Evolutionary conservation across 2,888 invertebrate genomes (phyloP), one percentile per base, ranked within the genome.

Genomic region (Trissolcus japonicus): DNA sequence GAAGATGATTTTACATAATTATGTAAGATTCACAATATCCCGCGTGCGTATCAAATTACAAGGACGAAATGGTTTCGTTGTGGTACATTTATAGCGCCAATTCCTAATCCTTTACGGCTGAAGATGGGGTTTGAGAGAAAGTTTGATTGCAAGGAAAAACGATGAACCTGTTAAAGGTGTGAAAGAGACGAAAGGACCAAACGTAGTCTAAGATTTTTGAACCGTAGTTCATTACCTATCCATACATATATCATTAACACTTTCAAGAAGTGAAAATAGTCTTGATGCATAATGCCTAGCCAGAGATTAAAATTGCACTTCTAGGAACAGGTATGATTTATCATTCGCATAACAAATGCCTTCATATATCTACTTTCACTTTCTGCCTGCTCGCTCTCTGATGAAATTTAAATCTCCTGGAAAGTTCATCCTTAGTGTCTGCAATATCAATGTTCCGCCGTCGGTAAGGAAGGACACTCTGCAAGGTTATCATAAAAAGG

Each of bases 361-460:
- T 35, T 35, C 35, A 19, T 41, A 54, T 54, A 35, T 59, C 53
- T 21, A 68, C 75, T 75, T 75, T 75, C 75, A 75, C 75, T 63
- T 53, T 59, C 14, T 13, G 21, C n/a, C 35, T 35, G 35, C 35
- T 35, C 35, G 35, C 35, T 35, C 9, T 57, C 41, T 61, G 21
- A 50, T 71, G 40, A 50, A 65, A 65, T 60, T 69, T 54, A 69
- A 60, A 48, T 69, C 48, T 61, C 35, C 35, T 1, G 11, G 48
- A 53, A 48, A 29, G n/a, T 2, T 50, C 16, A 14, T 16, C 9
- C 29, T 48, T 29, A 40, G 17, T 14, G 2, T 46, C 46, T 65
- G 14, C 17, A 14, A n/a, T 67, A 67, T 43, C 59, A 40, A 59
- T 29, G 21, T 19, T n/a, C 6, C 0, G 62, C 6, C 11, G 66